Evolutionary conservation across 2,113 vertebrate genomes (phyloP).

Genomic region (Hippocampus abdominalis): DNA sequence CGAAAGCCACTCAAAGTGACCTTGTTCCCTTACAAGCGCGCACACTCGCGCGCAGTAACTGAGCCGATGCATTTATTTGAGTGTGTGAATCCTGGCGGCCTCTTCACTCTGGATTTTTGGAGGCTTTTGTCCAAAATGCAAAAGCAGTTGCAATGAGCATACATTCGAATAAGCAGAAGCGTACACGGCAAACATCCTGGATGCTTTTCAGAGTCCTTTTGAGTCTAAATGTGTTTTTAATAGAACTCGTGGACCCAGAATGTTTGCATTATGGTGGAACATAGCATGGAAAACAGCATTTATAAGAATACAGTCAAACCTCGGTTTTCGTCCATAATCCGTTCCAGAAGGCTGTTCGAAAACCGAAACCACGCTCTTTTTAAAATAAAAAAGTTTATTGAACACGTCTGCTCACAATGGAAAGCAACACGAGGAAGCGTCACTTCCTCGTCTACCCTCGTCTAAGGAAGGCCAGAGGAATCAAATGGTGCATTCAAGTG

Average conservation of each 20-base stretch:
- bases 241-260: not conserved
- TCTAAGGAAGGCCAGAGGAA: no score
- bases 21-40: not conserved
- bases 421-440: no score
- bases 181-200: not conserved
- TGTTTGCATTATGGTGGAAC: no score
- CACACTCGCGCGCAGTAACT: slow-evolving; percentile 12
- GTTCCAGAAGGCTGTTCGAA: no score
- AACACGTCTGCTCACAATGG: no score
- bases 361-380: no score
- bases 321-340: no score
- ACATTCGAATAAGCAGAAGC: not conserved
- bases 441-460: no score
- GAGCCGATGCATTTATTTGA: slow-evolving; percentile 31
- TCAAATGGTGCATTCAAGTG: no score
- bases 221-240: not conserved
- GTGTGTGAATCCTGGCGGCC: not conserved
- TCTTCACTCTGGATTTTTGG: not conserved
- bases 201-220: not conserved
- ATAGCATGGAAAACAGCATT: no score
- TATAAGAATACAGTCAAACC: no score
- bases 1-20: slow-evolving; percentile 36
- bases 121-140: not conserved
- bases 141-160: not conserved
- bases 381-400: no score